These are phyloP conservation scores for Acridotheres tristis DNA, from an alignment of 2,797 vertebrate genomes.

Conservation along the genomic window DNA sequence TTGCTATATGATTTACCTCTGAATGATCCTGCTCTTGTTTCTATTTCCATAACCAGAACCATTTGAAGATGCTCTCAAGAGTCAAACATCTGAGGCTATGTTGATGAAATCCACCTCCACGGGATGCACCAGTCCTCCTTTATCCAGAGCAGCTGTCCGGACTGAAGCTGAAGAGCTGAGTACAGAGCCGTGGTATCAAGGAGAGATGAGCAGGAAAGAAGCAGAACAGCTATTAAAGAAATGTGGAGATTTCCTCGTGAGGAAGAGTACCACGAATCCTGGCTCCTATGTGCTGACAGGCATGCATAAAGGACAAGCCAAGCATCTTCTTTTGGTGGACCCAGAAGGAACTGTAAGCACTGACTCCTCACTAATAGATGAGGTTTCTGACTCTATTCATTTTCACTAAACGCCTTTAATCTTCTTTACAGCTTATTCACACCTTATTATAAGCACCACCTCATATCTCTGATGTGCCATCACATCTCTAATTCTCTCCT, in stretches of 20 bases:
- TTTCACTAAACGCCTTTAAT: neutral
- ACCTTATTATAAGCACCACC: neutral
- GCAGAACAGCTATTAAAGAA: constrained; percentile 90
- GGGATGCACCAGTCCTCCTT: constrained; percentile 86
- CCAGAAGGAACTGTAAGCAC: constrained; percentile 94
- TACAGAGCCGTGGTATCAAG: constrained; percentile 90
- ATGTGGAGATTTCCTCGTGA: constrained; percentile 95
- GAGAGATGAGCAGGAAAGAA: constrained; percentile 93
- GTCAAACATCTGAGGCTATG: constrained; percentile 73
- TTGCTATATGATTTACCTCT: constrained; percentile 5
- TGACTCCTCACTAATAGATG: neutral
- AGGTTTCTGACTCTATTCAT: neutral
- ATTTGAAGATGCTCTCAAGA: constrained; percentile 93
- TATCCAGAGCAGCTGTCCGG: constrained; percentile 79
- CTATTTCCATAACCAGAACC: constrained; percentile 81
- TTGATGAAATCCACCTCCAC: constrained; percentile 84
- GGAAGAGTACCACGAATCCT: constrained; percentile 93
- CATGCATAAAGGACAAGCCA: constrained; percentile 92
- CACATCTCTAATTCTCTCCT: neutral
- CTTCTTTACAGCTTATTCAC: neutral
- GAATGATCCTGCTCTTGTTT: constrained; percentile 13
- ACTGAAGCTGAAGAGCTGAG: constrained; percentile 85
- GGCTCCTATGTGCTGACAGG: constrained; percentile 95
- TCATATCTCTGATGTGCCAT: neutral
- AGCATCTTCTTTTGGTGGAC: constrained; percentile 95